Base-by-base conservation (phyloP, 2,113 vertebrate species). In the Tyto alba region DNA sequence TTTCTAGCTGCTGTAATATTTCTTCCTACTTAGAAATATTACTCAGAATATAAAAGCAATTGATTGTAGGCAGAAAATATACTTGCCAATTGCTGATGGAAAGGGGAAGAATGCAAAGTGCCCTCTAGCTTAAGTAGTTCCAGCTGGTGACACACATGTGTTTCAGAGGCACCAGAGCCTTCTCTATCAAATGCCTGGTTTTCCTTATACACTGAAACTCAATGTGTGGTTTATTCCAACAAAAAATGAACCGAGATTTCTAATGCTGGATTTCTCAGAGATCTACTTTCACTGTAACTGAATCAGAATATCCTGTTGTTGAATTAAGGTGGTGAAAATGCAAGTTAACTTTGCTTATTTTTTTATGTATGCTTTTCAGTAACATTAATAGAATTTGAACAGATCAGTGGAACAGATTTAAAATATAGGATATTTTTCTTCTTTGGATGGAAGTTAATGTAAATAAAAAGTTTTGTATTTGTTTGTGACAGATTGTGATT, bases 31-130 rank as follows among this genome's bases (percentile, higher is more conserved):
- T 96, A 96, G 93, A 97, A 97, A 96, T 96, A 95, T 83, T 96
- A 83, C 15, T 11, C 64, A 57, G 85, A 96, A 89, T 96, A 92
- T 85, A 97, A 97, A 98, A 97, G 93, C 96, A 96, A 98, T 97
- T 97, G 95, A 97, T 97, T 95, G 94, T 82, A 95, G 82, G 53
- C 82, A 96, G 94, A 96, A 98, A 97, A 96, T 95, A 91, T 43
- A 84, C 93, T 96, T 97, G 79, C 84, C 91, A 97, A 82, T 97
- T 97, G 96, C 92, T 85, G 83, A 94, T 89, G 74, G 90, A 93
- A 93, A 94, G 53, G 50, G 72, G 47, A 93, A 93, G 85, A 96
- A 95, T 92, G 73, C 30, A 94, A 96, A 97, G 41, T 96, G 67
- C 50, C 73, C 82, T 90, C 77, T 69, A 81, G 74, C 74, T 94